Conservation (phyloP, 2,113 vertebrate genomes). For the Cyanoderma ruficeps region DNA sequence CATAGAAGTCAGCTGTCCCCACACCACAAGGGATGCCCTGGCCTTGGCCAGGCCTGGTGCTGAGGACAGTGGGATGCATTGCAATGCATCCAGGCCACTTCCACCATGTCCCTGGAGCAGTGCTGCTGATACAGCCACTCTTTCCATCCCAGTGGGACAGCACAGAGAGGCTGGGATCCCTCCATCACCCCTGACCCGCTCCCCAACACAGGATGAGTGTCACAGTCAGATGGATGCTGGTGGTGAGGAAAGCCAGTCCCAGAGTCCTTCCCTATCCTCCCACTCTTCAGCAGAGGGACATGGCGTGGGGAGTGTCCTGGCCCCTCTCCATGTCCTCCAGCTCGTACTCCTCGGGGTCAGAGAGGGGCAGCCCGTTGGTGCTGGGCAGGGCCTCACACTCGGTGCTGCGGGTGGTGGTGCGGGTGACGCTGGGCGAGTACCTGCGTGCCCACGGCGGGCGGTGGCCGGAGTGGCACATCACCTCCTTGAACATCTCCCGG, state of each 20-base stretch:
- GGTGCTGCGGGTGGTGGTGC: constrained; percentile 80
- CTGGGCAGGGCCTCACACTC: constrained; percentile 74
- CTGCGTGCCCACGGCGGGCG: background rate
- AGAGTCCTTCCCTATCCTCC: background rate
- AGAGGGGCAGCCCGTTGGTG: constrained; percentile 43
- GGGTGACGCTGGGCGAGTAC: constrained; percentile 79
- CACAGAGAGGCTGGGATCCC: background rate
- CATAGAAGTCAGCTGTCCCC: background rate
- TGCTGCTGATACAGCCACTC: background rate
- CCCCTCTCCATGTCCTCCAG: background rate
- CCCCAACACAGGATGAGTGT: background rate
- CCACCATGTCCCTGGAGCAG: fast-evolving
- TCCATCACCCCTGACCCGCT: fast-evolving
- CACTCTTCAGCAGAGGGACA: constrained; percentile 38
- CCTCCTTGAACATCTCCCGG: constrained; percentile 90
- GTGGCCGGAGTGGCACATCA: constrained; percentile 74
- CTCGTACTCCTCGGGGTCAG: constrained; percentile 26
- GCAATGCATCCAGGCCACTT: background rate
- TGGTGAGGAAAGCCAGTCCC: background rate
- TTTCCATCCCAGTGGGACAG: background rate
- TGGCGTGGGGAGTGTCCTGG: background rate
- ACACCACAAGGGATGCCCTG: background rate
- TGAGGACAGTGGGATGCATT: fast-evolving
- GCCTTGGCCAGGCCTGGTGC: background rate
- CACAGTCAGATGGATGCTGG: background rate